phyloP scores from a whole-genome alignment of 2,888 invertebrate species.

The Cephus rjabovi region DNA sequence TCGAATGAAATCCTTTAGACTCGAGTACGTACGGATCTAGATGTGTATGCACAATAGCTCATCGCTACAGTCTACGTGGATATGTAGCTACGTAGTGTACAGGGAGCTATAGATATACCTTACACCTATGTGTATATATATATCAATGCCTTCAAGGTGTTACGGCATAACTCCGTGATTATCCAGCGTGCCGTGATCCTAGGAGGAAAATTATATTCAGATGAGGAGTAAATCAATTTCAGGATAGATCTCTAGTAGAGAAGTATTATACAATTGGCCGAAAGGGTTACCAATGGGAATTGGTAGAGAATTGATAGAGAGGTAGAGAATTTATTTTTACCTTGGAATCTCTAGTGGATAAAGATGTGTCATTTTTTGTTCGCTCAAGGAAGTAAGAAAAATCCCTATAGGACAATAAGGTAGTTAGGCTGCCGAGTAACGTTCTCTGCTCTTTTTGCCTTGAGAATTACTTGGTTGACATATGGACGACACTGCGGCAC shows the following conservation, averaged over 20 bases:
- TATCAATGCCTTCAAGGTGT: constrained; percentile 58
- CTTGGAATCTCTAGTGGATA: too few species aligned
- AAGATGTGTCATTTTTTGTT: not conserved
- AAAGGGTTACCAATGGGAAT: too few species aligned
- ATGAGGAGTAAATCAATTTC: constrained; percentile 63
- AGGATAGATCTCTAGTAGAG: constrained; percentile 25
- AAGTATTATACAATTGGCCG: too few species aligned
- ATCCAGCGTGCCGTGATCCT: constrained; percentile 53
- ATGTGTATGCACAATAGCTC: not conserved
- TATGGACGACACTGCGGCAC: not conserved
- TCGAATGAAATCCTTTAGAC: too few species aligned
- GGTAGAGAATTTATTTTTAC: too few species aligned
- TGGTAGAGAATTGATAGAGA: too few species aligned
- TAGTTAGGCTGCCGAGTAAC: too few species aligned
- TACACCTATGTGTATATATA: too few species aligned
- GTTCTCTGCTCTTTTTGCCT: not conserved
- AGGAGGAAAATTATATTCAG: constrained; percentile 62
- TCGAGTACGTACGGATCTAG: too few species aligned
- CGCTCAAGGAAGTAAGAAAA: constrained; percentile 20
- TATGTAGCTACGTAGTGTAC: not conserved
- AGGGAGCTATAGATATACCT: too few species aligned
- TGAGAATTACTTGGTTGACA: constrained; percentile 1
- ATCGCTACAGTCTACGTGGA: not conserved
- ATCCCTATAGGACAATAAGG: not conserved
- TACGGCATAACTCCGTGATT: constrained; percentile 61